phyloP scores from a whole-genome alignment of 2,888 invertebrate genomes.

The Agrochola litura region DNA sequence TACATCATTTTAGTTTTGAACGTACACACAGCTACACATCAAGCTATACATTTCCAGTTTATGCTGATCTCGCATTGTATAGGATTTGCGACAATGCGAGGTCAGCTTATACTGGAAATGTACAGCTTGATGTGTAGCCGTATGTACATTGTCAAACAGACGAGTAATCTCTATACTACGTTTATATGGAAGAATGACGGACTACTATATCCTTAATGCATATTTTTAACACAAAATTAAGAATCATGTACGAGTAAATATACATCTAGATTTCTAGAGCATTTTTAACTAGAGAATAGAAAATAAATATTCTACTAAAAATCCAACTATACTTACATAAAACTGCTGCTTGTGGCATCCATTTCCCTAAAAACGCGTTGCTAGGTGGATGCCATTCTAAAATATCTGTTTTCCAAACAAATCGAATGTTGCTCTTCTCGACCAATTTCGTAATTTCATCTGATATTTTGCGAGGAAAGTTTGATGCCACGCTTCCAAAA shows the following conservation, averaged over 20 bases:
- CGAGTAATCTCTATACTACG: too few relatives aligned
- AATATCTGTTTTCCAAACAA: conserved; percentile 94
- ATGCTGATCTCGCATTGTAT: too few relatives aligned
- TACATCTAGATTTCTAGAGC: background rate
- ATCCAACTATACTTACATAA: conserved; percentile 88
- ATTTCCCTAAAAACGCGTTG: conserved; percentile 92
- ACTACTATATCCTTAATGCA: background rate
- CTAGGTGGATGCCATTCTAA: conserved; percentile 89
- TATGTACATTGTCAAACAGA: too few relatives aligned
- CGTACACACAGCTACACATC: too few relatives aligned
- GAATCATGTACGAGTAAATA: too few relatives aligned
- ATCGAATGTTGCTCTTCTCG: conserved; percentile 86
- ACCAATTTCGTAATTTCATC: conserved; percentile 86
- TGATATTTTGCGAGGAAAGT: conserved; percentile 90
- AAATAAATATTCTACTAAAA: background rate
- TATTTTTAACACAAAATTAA: background rate
- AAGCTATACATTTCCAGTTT: too few relatives aligned
- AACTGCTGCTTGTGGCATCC: conserved; percentile 94
- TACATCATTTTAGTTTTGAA: too few relatives aligned
- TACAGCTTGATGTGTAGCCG: too few relatives aligned
- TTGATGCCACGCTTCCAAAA: conserved; percentile 93
- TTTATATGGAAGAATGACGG: too few relatives aligned
- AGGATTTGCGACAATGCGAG: too few relatives aligned
- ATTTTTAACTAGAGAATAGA: background rate
- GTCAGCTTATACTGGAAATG: too few relatives aligned